Conservation (phyloP, 2,113 vertebrate genomes). For the Varanus komodoensis region DNA sequence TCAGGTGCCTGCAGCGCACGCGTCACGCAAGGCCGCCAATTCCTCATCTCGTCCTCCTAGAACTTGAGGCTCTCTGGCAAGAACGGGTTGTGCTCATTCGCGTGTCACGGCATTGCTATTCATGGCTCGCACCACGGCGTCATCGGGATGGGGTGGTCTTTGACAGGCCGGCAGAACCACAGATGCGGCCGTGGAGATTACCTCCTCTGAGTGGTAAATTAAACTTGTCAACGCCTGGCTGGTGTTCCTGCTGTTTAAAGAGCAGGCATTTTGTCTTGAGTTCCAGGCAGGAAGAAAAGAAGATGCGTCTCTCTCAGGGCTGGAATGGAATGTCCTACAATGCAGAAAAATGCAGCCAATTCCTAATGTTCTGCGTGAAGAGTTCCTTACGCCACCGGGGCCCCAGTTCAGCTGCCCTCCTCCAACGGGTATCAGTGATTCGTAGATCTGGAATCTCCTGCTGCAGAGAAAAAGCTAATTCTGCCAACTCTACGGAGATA, state of each 20-base stretch:
- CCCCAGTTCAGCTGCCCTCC: background rate
- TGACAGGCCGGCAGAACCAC: constrained; percentile 9
- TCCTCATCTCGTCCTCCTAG: constrained; percentile 5
- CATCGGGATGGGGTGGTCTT: background rate
- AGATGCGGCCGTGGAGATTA: background rate
- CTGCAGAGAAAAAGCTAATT: too few relatives aligned
- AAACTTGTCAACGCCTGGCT: background rate
- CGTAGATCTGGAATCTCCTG: background rate
- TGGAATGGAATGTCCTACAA: background rate
- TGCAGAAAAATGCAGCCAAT: background rate
- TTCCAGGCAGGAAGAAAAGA: background rate
- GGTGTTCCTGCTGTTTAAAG: background rate
- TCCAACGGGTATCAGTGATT: too few relatives aligned
- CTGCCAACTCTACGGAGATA: background rate
- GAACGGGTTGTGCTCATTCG: constrained; percentile 28
- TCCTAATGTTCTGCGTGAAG: background rate
- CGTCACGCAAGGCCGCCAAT: background rate
- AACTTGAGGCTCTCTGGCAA: constrained; percentile 7
- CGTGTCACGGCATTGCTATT: constrained; percentile 31
- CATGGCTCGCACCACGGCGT: background rate
- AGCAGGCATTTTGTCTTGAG: background rate
- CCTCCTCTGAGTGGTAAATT: constrained; percentile 31
- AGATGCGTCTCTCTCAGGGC: background rate
- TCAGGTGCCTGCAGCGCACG: background rate
- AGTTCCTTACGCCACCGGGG: too few relatives aligned